Conservation (phyloP, 2,888 invertebrate species). For the Eurois occulta region DNA sequence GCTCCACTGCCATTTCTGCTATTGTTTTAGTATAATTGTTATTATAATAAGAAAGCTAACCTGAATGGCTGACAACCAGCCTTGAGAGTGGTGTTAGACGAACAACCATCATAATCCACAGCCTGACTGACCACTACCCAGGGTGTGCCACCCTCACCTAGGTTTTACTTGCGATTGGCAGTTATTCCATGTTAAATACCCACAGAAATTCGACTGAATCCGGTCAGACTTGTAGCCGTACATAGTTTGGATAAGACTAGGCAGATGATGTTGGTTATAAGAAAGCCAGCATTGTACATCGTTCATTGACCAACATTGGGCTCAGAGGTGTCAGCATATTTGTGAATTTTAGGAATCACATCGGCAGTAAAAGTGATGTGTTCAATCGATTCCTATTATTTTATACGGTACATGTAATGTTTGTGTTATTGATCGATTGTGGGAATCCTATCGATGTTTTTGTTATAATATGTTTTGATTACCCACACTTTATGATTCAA, state of each 20-base stretch:
- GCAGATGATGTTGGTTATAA: background rate
- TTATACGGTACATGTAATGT: conserved; percentile 24
- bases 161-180: background rate
- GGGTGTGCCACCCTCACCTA: background rate
- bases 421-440: conserved; percentile 21
- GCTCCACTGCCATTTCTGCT: background rate
- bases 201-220: background rate
- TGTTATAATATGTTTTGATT: conserved; percentile 6
- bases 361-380: conserved; percentile 30
- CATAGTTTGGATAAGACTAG: background rate
- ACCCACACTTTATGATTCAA: conserved; percentile 1
- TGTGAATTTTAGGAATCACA: conserved; percentile 11
- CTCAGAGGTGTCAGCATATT: background rate
- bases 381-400: conserved; percentile 48
- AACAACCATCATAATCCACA: background rate
- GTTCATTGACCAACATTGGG: conserved; percentile 21
- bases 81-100: background rate
- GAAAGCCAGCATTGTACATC: background rate
- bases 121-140: too few species aligned
- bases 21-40: conserved; percentile 6
- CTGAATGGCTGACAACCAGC: background rate
- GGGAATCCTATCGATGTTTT: conserved; percentile 24
- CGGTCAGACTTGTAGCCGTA: background rate
- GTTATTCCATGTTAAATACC: background rate
- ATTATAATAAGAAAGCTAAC: background rate